A percentile compares a stretch with the other conserved stretches of the same genome.
Evolutionary conservation across 2,113 vertebrate genomes (phyloP).

Genomic region (Conger conger): DNA sequence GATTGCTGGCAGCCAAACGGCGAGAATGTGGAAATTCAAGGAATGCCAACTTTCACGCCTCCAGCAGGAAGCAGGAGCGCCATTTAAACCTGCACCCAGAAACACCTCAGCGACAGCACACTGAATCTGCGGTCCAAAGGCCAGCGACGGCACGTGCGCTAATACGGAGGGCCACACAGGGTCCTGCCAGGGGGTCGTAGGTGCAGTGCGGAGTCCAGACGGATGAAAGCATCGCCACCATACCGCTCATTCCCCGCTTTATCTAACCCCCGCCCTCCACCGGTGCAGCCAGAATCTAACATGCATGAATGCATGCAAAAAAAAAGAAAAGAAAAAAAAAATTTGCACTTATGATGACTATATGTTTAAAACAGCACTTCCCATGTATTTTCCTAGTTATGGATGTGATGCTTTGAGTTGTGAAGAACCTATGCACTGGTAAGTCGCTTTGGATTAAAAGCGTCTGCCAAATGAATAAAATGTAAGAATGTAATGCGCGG

Average conservation of each 20-base stretch:
- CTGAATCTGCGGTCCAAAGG: background rate
- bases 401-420: no score
- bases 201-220: background rate
- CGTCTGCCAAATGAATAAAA: no score
- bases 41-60: slow-evolving; percentile 17
- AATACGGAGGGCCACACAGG: background rate
- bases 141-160: background rate
- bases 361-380: no score
- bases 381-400: no score
- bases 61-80: background rate
- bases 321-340: no score
- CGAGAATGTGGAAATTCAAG: slow-evolving; percentile 8
- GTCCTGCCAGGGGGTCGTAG: background rate
- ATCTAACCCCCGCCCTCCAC: background rate
- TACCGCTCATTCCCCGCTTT: background rate
- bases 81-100: background rate
- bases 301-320: no score
- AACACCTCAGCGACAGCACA: background rate
- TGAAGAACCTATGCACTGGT: no score
- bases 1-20: background rate
- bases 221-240: background rate
- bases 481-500: no score
- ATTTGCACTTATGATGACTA: no score
- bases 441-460: no score
- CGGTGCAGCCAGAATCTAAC: background rate